A percentile compares a stretch with the other conserved stretches of the same genome.
phyloP scores from a whole-genome alignment of 2,113 vertebrate genomes.

The Stomatorhinus ivindoensis region DNA sequence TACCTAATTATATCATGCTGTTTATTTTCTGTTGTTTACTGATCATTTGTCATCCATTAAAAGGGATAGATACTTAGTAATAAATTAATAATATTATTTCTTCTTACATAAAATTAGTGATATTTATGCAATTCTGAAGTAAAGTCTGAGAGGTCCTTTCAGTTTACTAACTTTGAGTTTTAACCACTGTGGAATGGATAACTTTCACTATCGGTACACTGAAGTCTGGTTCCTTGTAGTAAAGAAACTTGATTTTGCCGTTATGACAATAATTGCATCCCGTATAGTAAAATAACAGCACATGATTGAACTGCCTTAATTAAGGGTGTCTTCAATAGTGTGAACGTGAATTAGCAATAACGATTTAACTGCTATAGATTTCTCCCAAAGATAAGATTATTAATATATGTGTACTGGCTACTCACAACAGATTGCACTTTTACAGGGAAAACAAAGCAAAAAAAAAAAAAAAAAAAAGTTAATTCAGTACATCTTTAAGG shows the following conservation, averaged over 20 bases:
- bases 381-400: not conserved
- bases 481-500: not conserved
- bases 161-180: not conserved
- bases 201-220: not conserved
- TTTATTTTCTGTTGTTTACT: not conserved
- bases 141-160: not conserved
- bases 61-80: not conserved
- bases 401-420: not conserved
- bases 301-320: not conserved
- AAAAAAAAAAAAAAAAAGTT: not conserved
- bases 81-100: not conserved
- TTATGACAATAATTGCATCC: not conserved
- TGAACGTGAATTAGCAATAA: not conserved
- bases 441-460: not conserved
- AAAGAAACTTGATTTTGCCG: not conserved
- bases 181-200: not conserved
- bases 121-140: not conserved
- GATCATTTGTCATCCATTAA: not conserved
- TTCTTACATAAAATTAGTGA: not conserved
- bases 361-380: not conserved
- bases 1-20: constrained; percentile 6
- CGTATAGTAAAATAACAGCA: not conserved
- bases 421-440: not conserved
- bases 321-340: not conserved
- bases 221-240: not conserved